phyloP scores from a whole-genome alignment of 2,888 invertebrate genomes.

The Euplagia quadripunctaria region DNA sequence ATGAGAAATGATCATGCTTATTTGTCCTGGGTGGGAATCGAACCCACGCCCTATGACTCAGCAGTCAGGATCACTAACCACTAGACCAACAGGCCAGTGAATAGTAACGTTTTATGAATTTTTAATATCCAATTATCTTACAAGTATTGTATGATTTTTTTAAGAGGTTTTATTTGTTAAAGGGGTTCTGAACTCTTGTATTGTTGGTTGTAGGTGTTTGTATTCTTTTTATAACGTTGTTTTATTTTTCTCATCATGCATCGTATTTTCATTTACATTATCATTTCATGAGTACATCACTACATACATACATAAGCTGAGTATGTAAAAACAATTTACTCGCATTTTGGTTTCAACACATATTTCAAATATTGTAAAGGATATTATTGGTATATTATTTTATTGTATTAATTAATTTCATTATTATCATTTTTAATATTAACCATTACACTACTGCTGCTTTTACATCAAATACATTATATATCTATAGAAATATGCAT shows the following conservation, averaged over 20 bases:
- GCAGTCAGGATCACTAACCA: no score
- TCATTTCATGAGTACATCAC: no score
- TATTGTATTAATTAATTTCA: no score
- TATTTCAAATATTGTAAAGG: no score
- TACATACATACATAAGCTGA: not conserved
- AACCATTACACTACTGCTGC: not conserved
- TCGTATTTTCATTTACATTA: not conserved
- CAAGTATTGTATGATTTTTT: not conserved
- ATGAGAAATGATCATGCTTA: no score
- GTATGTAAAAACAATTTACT: not conserved
- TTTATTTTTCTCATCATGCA: no score
- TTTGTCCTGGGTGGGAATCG: no score
- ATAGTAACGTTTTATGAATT: no score
- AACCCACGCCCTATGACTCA: no score
- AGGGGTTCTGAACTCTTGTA: not conserved
- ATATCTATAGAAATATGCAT: not conserved
- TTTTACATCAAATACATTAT: not conserved
- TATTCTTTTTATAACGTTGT: not conserved
- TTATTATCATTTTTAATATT: no score
- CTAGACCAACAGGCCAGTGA: no score
- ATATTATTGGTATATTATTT: not conserved
- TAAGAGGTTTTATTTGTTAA: not conserved
- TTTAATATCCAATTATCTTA: no score
- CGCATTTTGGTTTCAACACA: not conserved
- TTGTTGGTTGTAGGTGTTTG: not conserved